phyloP scores from a whole-genome alignment of 2,113 vertebrate genomes.

The Aix galericulata region DNA sequence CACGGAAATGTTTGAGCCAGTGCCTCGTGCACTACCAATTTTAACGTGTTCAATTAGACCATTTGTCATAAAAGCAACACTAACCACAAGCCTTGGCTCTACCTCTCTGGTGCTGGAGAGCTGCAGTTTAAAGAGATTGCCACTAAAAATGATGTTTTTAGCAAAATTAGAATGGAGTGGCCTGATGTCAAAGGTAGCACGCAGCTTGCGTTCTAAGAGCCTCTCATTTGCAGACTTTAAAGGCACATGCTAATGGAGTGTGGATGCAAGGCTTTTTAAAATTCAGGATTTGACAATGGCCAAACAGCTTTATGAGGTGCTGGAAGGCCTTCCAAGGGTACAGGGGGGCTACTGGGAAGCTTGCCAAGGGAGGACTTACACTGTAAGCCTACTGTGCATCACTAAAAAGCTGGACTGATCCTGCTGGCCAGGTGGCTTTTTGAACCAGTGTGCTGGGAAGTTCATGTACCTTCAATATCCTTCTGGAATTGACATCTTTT shows the following conservation, averaged over 20 bases:
- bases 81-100: background rate
- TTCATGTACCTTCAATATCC: background rate
- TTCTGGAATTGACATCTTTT: background rate
- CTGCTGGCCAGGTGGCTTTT: background rate
- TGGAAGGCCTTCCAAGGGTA: background rate
- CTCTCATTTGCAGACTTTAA: background rate
- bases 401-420: rapidly evolving
- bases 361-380: background rate
- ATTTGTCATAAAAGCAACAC: background rate
- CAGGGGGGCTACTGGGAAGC: background rate
- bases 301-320: background rate
- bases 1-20: background rate
- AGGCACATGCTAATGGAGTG: background rate
- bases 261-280: background rate
- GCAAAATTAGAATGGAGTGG: background rate
- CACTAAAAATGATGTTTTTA: background rate
- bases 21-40: background rate
- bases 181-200: background rate
- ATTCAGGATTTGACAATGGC: background rate
- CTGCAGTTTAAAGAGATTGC: background rate
- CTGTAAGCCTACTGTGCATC: background rate
- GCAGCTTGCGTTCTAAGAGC: background rate
- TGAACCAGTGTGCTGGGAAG: background rate
- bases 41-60: background rate
- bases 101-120: background rate